Base-by-base conservation (phyloP, 2,888 invertebrate species). In the Temnothorax ravouxi region DNA sequence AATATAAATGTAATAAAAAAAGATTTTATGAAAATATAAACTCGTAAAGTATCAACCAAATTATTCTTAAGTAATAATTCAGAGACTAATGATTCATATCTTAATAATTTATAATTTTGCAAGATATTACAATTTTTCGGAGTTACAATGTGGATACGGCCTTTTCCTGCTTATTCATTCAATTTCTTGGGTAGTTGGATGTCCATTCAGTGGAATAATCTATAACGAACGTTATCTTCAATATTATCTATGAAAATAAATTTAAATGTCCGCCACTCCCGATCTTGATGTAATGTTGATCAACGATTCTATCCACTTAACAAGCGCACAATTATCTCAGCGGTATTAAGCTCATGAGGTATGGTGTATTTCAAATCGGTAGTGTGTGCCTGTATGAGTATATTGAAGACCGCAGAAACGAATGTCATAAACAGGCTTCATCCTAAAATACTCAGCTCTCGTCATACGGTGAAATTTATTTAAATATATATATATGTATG, bases 321-420 rank as follows among this genome's bases (percentile, higher is more conserved):
- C 85, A 89, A 89, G 89, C 89, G 87, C 88, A 88, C 90, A 83
- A 80, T 86, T 88, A 89, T 88, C 66, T 77, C 84, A 87, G 86
- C 85, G 79, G 64, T 86, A 87, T 87, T 89, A 90, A 90, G 90
- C 90, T 90, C 89, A 85, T 88, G 87, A 89, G 86, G 88, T 88
- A 88, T 59, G 77, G 77, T 84, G 85, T 86, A 77, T 80, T 84
- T 86, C 83, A 84, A 84, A 88, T 88, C 80, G 74, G 80, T 84
- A 86, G 67, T 83, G 9, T 59, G 21, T 69, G 18, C 29, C 21
- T 44, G 47, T 52, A 34, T 59, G 21, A 18, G 34, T 67, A 25
- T 69, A 59, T 50, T 11, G 29, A 62, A 34, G 21, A 44, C 9
- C 15, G 44, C 56, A 11, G n/a, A 44, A 34, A 59, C 13, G 1